These are phyloP conservation scores for Drosophila anomelani DNA, from an alignment of 2,888 invertebrate genomes.

Conservation along the genomic window DNA sequence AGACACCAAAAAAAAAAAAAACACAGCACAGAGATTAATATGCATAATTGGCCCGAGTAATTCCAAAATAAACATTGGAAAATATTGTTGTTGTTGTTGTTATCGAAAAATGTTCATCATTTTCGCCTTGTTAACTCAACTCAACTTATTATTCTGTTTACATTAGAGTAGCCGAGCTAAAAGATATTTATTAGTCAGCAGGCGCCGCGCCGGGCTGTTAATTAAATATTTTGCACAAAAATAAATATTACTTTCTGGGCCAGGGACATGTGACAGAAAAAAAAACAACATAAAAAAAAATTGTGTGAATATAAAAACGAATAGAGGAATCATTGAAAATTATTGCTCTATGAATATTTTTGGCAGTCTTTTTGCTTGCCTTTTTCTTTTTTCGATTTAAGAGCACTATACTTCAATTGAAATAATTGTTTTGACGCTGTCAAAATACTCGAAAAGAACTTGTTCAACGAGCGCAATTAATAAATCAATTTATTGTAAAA, in stretches of 20 bases:
- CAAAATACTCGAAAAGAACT: background rate
- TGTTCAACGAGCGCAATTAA: constrained; percentile 17
- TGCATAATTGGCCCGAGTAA: constrained; percentile 8
- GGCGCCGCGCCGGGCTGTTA: constrained; percentile 22
- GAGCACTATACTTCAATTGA: constrained; percentile 46
- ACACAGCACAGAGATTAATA: constrained; percentile 13
- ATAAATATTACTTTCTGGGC: constrained; percentile 27
- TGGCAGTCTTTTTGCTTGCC: constrained; percentile 33
- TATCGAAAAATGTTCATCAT: constrained; percentile 3
- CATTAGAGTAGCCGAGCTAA: constrained; percentile 3
- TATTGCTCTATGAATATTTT: constrained; percentile 56
- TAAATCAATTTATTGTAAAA: constrained; percentile 2
- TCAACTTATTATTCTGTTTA: constrained; percentile 13
- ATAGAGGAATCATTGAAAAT: constrained; percentile 39
- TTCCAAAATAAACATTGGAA: constrained; percentile 26
- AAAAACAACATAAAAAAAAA: constrained; percentile 9
- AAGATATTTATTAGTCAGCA: constrained; percentile 50
- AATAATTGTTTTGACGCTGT: constrained; percentile 59
- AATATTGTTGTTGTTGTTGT: constrained; percentile 2
- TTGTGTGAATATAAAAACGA: constrained; percentile 24
- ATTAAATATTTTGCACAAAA: constrained; percentile 49
- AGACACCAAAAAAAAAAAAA: constrained; percentile 13
- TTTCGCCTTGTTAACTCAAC: constrained; percentile 8
- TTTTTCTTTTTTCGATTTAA: constrained; percentile 1
- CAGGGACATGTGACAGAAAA: constrained; percentile 15